Evolutionary conservation across 2,888 invertebrate species (phyloP).

Genomic region (Melieria picta): DNA sequence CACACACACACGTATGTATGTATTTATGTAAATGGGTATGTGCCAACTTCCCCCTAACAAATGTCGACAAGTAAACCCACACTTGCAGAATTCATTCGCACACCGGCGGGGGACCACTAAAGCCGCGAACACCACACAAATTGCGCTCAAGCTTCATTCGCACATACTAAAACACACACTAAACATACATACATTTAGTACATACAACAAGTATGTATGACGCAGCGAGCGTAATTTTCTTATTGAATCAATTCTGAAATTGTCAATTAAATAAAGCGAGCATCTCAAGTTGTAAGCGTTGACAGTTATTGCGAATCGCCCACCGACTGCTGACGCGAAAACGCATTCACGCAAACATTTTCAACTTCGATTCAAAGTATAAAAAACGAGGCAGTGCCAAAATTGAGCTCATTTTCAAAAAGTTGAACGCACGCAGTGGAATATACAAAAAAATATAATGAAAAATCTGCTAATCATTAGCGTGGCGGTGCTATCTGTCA

Average conservation of each 20-base stretch:
- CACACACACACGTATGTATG: too few species aligned
- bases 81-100: background rate
- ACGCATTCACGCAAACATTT: slow-evolving; percentile 3
- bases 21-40: too few species aligned
- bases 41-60: too few species aligned
- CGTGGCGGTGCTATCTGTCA: slow-evolving; percentile 37
- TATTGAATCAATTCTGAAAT: slow-evolving; percentile 52
- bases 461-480: slow-evolving; percentile 40
- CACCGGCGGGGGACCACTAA: too few species aligned
- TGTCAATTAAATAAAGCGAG: slow-evolving; percentile 42
- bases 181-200: background rate
- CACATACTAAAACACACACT: background rate
- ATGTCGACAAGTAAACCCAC: too few species aligned
- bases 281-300: slow-evolving; percentile 24
- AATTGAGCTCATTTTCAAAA: background rate
- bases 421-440: slow-evolving; percentile 15
- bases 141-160: background rate
- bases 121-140: background rate
- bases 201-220: slow-evolving; percentile 4
- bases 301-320: slow-evolving; percentile 43
- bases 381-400: background rate
- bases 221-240: slow-evolving; percentile 39
- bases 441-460: slow-evolving; percentile 39
- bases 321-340: slow-evolving; percentile 20
- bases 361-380: background rate